phyloP scores from a whole-genome alignment of 2,113 vertebrate species.

The Arvicanthis niloticus region DNA sequence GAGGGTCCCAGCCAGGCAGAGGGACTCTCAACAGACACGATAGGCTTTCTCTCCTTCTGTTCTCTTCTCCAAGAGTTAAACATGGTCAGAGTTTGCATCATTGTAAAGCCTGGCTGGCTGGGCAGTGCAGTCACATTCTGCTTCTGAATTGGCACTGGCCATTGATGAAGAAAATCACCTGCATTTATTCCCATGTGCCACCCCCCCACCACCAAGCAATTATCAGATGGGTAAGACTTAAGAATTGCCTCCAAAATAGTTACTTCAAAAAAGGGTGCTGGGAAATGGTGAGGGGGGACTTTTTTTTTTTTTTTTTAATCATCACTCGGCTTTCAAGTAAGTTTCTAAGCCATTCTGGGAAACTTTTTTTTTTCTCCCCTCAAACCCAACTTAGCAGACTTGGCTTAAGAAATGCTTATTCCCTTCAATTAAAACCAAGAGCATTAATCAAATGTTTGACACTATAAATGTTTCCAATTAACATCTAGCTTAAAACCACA shows the following conservation, averaged over 20 bases:
- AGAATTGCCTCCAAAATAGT: conserved; percentile 46
- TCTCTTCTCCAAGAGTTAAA: not conserved
- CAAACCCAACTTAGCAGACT: conserved; percentile 52
- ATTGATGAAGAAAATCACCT: conserved; percentile 26
- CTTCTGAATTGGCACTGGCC: conserved; percentile 55
- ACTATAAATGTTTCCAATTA: conserved; percentile 87
- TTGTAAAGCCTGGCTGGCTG: not conserved
- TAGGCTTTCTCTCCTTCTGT: not conserved
- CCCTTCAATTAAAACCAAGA: conserved; percentile 82
- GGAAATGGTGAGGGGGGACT: not conserved
- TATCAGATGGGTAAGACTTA: not conserved
- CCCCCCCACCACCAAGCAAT: not conserved
- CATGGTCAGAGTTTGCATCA: not conserved
- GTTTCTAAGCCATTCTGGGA: conserved; percentile 3
- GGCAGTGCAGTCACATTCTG: not conserved
- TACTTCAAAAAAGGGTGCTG: conserved; percentile 62
- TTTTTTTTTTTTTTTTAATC: conserved; percentile 15
- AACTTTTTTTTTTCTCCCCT: rapidly evolving
- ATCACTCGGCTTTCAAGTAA: conserved; percentile 60
- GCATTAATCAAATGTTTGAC: conserved; percentile 85
- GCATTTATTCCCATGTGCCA: not conserved
- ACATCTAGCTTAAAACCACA: conserved; percentile 86
- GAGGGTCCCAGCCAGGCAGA: not conserved
- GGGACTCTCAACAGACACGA: not conserved
- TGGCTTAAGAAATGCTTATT: conserved; percentile 81